Evolutionary conservation across 2,888 invertebrate genomes (phyloP).

Genomic region (Lepidochitona cinerea): DNA sequence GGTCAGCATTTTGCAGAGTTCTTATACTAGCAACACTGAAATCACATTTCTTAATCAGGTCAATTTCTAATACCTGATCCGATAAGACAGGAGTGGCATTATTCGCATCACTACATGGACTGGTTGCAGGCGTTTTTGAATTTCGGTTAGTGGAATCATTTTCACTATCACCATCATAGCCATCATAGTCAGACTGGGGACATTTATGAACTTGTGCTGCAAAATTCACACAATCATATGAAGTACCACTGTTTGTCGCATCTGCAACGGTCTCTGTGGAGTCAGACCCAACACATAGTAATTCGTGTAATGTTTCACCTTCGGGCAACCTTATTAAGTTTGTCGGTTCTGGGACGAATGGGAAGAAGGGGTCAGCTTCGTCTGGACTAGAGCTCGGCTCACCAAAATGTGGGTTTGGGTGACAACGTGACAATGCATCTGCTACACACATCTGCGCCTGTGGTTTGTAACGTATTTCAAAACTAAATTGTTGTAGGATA

Average conservation of each 20-base stretch:
- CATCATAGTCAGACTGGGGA: neutral
- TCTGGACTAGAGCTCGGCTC: neutral
- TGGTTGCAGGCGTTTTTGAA: too few species aligned
- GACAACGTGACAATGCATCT: neutral
- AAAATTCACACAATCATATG: neutral
- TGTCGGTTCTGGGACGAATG: neutral
- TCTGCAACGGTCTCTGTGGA: neutral
- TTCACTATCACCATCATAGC: slow-evolving; percentile 5
- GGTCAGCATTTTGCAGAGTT: slow-evolving; percentile 16
- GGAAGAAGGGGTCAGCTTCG: slow-evolving; percentile 6
- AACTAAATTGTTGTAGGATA: neutral
- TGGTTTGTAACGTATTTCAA: neutral
- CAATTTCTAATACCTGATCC: neutral
- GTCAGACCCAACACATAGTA: neutral
- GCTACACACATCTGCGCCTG: neutral
- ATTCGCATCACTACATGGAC: neutral
- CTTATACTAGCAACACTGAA: slow-evolving; percentile 10
- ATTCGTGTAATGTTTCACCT: neutral
- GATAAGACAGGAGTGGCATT: neutral
- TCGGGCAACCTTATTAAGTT: neutral
- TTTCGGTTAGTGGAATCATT: too few species aligned
- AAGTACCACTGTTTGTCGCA: neutral
- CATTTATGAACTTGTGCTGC: neutral
- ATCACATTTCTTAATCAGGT: neutral
- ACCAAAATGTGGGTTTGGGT: neutral